Evolutionary conservation across 1,140 invertebrate genomes (phyloP).

Genomic region (Rhopalosiphum maidis): DNA sequence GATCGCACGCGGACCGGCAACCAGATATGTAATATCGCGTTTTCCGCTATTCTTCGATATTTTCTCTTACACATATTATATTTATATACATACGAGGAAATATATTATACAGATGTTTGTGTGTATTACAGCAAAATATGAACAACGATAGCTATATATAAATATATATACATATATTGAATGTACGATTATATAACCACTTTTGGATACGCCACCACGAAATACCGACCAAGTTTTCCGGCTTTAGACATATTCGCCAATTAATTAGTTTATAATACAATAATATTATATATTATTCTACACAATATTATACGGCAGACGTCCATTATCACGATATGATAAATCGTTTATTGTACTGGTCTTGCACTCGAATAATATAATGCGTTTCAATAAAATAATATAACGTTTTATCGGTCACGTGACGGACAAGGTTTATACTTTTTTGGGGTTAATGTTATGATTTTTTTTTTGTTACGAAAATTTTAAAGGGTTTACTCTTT

Average conservation of each 20-base stretch:
- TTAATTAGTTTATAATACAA: neutral
- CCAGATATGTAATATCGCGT: constrained; percentile 35
- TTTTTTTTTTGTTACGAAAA: neutral
- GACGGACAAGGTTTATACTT: neutral
- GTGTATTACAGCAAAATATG: neutral
- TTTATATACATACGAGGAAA: neutral
- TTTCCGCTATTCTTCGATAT: constrained; percentile 27
- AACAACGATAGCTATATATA: neutral
- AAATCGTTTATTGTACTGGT: neutral
- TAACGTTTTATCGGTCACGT: neutral
- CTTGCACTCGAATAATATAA: neutral
- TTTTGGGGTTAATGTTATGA: neutral
- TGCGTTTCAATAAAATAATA: neutral
- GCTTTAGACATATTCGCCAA: neutral
- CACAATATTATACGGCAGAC: no score
- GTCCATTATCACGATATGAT: neutral
- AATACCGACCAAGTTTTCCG: constrained; percentile 20
- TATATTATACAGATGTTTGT: neutral
- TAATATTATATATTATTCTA: neutral
- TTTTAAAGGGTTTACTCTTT: no score
- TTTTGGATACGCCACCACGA: neutral
- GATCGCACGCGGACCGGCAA: neutral
- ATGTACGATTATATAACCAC: neutral
- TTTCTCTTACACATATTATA: neutral
- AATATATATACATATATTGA: neutral